Evolutionary conservation across 1,140 invertebrate genomes (phyloP), one percentile per base, ranked within the genome.

Genomic region (Palaemon carinicauda): DNA sequence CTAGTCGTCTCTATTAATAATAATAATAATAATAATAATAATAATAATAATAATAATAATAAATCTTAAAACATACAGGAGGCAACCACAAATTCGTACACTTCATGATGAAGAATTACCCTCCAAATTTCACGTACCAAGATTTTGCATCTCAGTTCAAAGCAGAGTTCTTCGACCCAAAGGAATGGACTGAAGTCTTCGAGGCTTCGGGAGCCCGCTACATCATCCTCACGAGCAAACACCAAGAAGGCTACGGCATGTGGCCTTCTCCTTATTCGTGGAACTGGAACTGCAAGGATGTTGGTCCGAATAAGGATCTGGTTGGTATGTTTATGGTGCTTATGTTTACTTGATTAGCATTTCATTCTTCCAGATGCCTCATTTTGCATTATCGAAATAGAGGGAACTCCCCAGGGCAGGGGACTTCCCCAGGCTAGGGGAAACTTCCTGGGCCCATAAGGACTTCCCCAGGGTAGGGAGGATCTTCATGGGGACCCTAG

Each of bases 171-270:
- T 97, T 95, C 90, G 94, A 97, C 91, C 93, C 96, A 1, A 92
- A 94, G 2, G 90, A 94, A 88, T 97, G 96, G 96, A 95, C 95
- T 17, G 91, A 94, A 85, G 91, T 97, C 15, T 96, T 97, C 90
- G 90, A 93, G 81, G 93, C 93, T 88, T 94, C 96, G 77, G 96
- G 96, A 81, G 96, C 96, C 56, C 96, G 90, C 83, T 91, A 98
- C 90, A 93, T 98, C 9, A 96, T 98, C 1, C 90, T 98, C 1
- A 98, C 97, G 3, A 96, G 95, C 90, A 98, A 98, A 92, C 97
- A 98, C 93, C 97, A 98, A 86, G 93, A 93, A 89, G 93, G 93
- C 5, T 88, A 82, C 80, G 77, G 80, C 0, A 65, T 71, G 51
- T 88, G 87, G 87, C 87, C 87, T 14, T 75, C 65, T 29, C 50